Percentiles rank a stretch among this genome's conserved stretches.
phyloP scores from a whole-genome alignment of 1,140 invertebrate species.

The Drosophila baimaii region DNA sequence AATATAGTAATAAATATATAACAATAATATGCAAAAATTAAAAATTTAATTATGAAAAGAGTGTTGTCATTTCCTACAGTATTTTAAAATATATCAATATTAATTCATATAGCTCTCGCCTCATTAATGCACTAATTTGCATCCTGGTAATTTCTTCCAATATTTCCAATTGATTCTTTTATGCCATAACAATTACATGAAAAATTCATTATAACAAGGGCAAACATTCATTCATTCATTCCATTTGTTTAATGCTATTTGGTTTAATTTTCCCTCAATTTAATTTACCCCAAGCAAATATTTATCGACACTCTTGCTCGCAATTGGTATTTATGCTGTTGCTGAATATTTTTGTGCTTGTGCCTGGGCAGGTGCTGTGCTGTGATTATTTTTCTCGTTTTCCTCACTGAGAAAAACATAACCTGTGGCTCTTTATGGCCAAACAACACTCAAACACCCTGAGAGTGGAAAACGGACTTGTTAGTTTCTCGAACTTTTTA shows the following conservation, averaged over 20 bases:
- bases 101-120: too few species aligned
- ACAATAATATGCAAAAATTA: too few species aligned
- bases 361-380: constrained; percentile 9
- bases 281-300: constrained; percentile 62
- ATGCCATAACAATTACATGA: background rate
- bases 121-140: constrained; percentile 6
- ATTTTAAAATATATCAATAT: background rate
- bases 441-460: constrained; percentile 50
- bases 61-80: background rate
- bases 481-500: constrained; percentile 52
- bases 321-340: constrained; percentile 43
- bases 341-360: constrained; percentile 9
- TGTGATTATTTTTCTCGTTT: constrained; percentile 30
- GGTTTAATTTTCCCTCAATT: constrained; percentile 46
- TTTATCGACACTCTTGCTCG: constrained; percentile 57
- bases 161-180: background rate
- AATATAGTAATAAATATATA: too few species aligned
- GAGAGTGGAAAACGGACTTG: constrained; percentile 56
- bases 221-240: constrained; percentile 29
- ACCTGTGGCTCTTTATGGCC: constrained; percentile 71
- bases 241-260: constrained; percentile 50
- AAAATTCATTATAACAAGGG: constrained; percentile 7
- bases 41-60: background rate
- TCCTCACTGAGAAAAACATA: constrained; percentile 42
- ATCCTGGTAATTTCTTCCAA: background rate